Evolutionary conservation across 53 echinoderm and acorn worm species (phyloP), one percentile per base, ranked within the genome.

Genomic region (Holothuria scabra): DNA sequence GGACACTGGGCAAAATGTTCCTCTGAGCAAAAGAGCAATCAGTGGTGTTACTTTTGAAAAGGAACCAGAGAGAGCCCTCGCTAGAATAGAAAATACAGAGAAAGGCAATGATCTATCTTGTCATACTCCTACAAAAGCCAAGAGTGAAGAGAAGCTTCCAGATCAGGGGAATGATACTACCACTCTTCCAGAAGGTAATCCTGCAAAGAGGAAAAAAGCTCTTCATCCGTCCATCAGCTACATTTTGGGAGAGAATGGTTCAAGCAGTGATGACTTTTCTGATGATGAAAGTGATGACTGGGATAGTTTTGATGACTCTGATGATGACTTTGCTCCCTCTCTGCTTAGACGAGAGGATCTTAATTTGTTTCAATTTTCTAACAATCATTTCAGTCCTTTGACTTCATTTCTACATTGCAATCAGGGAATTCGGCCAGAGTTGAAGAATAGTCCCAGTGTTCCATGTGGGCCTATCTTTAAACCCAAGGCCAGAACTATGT

Each of bases 281-380:
- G 67, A 67, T 83, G 81, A 81, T 61, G 81, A 81, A 37, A 67
- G 67, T 67, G 83, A 83, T 28, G 83, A 83, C 55, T 68, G 84
- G 67, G 84, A 84, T 41, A 69, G 64, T 23, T 81, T 81, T 64
- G 64, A 64, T 81, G 82, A 81, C 82, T 63, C 62, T 19, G 82
- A 81, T 63, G 82, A 64, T 70, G 71, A 70, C 16, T 29, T 29
- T 64, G 65, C 28, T n/a, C 65, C 29, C 0, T 25, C 79, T 2
- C 58, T 28, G 25, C 55, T 57, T 0, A 81, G 34, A 12, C 20
- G 63, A 41, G 65, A 81, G 2, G 28, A 64, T 21, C 32, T 35
- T 63, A 64, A 41, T 23, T 38, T 46, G 56, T 81, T 59, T 49
- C 44, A 37, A 65, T 63, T 63, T 29, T 62, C 82, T 38, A 81